A percentile compares a stretch with the other conserved stretches of the same genome.
Evolutionary conservation across 2,113 vertebrate species (phyloP).

Genomic region (Tyrannus savana): DNA sequence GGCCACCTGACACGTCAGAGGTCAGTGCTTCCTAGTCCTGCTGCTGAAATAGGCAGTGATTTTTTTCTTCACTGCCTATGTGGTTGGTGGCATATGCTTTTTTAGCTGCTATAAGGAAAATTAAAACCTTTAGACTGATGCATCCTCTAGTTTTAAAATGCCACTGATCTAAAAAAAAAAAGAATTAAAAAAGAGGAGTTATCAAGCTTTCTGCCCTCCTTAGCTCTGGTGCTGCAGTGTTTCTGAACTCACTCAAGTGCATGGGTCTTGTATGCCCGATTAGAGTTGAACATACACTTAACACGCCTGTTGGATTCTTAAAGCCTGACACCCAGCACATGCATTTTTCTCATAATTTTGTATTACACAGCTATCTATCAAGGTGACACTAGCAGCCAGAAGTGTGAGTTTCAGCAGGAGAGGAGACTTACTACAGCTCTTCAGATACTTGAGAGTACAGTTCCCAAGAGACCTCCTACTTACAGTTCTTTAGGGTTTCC

Average conservation of each 20-base stretch:
- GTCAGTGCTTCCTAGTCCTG: neutral
- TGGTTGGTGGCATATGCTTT: neutral
- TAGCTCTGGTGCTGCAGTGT: neutral
- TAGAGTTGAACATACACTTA: neutral
- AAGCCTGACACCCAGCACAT: neutral
- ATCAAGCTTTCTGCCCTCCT: neutral
- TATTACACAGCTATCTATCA: neutral
- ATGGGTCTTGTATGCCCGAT: accelerated
- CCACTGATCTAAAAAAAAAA: neutral
- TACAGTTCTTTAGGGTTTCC: neutral
- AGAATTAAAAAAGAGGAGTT: neutral
- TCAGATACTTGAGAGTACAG: neutral
- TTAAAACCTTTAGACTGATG: neutral
- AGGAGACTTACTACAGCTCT: neutral
- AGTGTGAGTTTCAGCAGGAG: neutral
- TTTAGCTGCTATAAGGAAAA: neutral
- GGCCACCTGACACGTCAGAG: neutral
- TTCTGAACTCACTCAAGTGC: neutral
- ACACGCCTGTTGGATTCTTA: neutral
- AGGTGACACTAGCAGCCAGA: neutral
- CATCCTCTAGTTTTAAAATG: neutral
- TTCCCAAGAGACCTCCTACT: neutral
- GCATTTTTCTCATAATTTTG: neutral
- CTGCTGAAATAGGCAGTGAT: neutral
- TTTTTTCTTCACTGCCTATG: neutral